Percentiles rank a stretch among this genome's conserved stretches.
Evolutionary conservation across 2,888 invertebrate species (phyloP).

Genomic region (Silvanus unidentatus): DNA sequence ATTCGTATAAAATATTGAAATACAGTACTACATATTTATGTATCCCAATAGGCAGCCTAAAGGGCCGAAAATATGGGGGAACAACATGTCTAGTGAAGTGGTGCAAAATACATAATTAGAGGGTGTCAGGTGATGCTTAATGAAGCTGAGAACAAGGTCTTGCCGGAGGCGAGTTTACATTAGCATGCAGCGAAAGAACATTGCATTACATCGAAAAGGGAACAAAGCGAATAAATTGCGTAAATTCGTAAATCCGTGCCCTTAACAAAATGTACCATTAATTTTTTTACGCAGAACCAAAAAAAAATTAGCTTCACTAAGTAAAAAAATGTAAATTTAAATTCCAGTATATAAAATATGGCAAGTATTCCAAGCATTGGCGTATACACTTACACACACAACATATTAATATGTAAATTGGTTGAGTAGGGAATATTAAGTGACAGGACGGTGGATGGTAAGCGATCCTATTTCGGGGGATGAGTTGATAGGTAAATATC

Average conservation of each 20-base stretch:
- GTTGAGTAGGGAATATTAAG: conserved; percentile 26
- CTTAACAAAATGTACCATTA: too few species aligned
- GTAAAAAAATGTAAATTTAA: not conserved
- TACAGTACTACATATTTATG: conserved; percentile 36
- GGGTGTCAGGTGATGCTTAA: conserved; percentile 43
- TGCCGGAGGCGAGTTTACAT: conserved; percentile 25
- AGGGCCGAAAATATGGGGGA: conserved; percentile 20
- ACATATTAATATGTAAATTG: conserved; percentile 27
- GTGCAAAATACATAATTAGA: conserved; percentile 44
- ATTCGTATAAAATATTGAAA: conserved; percentile 33
- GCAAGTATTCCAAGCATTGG: conserved; percentile 15
- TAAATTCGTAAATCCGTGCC: too few species aligned
- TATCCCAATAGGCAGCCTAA: conserved; percentile 17
- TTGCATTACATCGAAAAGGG: not conserved
- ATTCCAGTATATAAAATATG: conserved; percentile 10
- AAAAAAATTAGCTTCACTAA: too few species aligned
- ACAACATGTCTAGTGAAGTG: conserved; percentile 35
- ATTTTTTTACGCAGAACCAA: too few species aligned
- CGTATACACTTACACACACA: conserved; percentile 5
- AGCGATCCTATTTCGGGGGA: conserved; percentile 16
- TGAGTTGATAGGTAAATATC: conserved; percentile 23
- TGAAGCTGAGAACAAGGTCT: conserved; percentile 35
- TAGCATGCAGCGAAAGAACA: conserved; percentile 21
- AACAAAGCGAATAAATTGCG: too few species aligned
- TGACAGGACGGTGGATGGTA: conserved; percentile 21